phyloP scores from a whole-genome alignment of 2,888 invertebrate genomes.

The Harmothoe impar region DNA sequence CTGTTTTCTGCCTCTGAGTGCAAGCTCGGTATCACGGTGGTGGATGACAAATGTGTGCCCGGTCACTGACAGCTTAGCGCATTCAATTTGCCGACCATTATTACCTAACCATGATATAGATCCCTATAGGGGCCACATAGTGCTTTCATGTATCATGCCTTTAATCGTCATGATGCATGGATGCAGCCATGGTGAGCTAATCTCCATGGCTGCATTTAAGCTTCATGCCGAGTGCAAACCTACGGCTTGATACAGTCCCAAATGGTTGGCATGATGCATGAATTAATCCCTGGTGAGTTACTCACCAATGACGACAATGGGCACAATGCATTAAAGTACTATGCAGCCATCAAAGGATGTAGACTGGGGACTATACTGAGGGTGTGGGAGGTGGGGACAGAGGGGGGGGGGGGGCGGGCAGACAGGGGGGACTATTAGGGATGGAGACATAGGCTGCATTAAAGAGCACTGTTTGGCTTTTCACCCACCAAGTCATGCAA shows the following conservation, averaged over 20 bases:
- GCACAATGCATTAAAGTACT: too few species aligned
- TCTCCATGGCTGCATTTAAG: too few species aligned
- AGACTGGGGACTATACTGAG: not conserved
- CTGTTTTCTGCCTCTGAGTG: not conserved
- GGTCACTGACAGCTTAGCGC: slow-evolving; percentile 7
- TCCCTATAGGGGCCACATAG: too few species aligned
- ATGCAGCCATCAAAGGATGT: too few species aligned
- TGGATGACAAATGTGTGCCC: not conserved
- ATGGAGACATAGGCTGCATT: slow-evolving; percentile 4
- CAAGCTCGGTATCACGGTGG: not conserved
- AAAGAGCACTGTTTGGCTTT: slow-evolving; percentile 40
- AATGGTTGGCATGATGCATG: too few species aligned
- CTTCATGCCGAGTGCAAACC: too few species aligned
- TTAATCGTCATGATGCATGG: too few species aligned
- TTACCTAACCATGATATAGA: not conserved
- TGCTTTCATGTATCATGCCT: too few species aligned
- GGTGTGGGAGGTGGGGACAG: not conserved
- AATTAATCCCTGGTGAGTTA: too few species aligned
- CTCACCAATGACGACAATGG: too few species aligned
- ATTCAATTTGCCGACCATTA: not conserved
- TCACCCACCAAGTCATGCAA: slow-evolving; percentile 49
- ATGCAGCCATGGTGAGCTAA: too few species aligned
- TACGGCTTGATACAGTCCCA: too few species aligned
- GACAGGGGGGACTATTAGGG: not conserved
- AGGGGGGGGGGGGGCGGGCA: not conserved